These are phyloP conservation scores for Xyliphius kryptos DNA, from an alignment of 2,113 vertebrate genomes.

Conservation along the genomic window DNA sequence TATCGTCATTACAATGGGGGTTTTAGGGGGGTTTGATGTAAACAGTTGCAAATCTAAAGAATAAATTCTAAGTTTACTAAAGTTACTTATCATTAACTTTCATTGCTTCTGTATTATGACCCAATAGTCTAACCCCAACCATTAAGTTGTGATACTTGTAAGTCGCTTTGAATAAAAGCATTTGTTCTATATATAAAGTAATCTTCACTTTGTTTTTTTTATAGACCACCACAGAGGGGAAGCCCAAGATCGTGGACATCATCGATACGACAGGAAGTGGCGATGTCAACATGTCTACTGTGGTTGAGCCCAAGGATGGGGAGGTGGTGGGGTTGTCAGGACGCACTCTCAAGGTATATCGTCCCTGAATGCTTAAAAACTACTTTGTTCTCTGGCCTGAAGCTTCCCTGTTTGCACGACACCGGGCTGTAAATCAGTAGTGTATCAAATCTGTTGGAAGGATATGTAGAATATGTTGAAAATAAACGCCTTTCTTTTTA, in stretches of 20 bases:
- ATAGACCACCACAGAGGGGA: conserved; percentile 88
- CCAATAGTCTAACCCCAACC: neutral
- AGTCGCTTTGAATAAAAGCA: too few species aligned
- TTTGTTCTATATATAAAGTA: too few species aligned
- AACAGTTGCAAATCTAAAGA: too few species aligned
- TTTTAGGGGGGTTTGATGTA: too few species aligned
- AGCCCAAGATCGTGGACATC: conserved; percentile 94
- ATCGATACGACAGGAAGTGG: conserved; percentile 97
- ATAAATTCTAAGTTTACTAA: too few species aligned
- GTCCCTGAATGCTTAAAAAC: too few species aligned
- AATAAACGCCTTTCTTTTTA: neutral
- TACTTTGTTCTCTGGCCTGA: neutral
- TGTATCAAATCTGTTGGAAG: too few species aligned
- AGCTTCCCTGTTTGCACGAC: neutral
- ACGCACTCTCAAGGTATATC: conserved; percentile 83
- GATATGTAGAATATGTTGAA: neutral
- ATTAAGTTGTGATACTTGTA: neutral
- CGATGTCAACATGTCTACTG: conserved; percentile 83
- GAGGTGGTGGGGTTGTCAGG: conserved; percentile 82
- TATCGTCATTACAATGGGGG: too few species aligned
- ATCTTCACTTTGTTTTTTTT: neutral
- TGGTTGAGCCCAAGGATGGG: conserved; percentile 82
- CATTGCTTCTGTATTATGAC: too few species aligned
- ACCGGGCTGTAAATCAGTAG: too few species aligned
- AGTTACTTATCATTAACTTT: too few species aligned